These are phyloP conservation scores for Bradypodion ventrale DNA, from an alignment of 2,797 vertebrate species.

Conservation along the genomic window DNA sequence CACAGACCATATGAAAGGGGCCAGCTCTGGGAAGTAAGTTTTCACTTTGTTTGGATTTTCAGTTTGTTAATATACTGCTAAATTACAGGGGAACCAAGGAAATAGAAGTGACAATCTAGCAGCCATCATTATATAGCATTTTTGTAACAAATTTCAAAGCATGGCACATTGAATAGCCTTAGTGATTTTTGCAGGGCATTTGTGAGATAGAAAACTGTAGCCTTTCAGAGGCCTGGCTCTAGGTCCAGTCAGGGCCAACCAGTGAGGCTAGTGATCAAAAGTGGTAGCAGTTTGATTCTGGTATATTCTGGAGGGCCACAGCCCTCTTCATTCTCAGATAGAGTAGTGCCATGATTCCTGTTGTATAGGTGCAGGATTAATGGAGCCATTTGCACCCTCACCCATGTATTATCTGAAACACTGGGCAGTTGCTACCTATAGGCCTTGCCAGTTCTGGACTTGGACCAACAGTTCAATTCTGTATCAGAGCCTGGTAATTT, in stretches of 20 bases:
- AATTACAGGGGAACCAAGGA: neutral
- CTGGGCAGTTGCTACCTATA: neutral
- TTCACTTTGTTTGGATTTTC: neutral
- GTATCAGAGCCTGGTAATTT: too few relatives aligned
- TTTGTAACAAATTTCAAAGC: neutral
- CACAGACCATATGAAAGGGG: constrained; percentile 96
- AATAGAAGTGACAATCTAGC: neutral
- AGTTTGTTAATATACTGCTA: neutral
- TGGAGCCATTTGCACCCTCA: neutral
- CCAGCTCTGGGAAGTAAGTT: constrained; percentile 92
- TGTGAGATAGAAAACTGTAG: neutral
- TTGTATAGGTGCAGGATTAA: neutral
- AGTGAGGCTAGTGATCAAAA: neutral
- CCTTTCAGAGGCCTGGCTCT: neutral
- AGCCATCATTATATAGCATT: neutral
- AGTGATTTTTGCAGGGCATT: neutral
- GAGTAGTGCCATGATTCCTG: too few relatives aligned
- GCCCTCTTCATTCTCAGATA: neutral
- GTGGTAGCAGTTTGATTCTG: neutral
- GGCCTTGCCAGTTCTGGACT: neutral
- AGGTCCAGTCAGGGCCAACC: neutral
- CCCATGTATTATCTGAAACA: neutral
- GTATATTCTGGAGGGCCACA: too few relatives aligned
- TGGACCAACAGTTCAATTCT: too few relatives aligned
- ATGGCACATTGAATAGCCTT: neutral